Evolutionary conservation across 2,113 vertebrate genomes (phyloP).

Genomic region (Pitta sordida): DNA sequence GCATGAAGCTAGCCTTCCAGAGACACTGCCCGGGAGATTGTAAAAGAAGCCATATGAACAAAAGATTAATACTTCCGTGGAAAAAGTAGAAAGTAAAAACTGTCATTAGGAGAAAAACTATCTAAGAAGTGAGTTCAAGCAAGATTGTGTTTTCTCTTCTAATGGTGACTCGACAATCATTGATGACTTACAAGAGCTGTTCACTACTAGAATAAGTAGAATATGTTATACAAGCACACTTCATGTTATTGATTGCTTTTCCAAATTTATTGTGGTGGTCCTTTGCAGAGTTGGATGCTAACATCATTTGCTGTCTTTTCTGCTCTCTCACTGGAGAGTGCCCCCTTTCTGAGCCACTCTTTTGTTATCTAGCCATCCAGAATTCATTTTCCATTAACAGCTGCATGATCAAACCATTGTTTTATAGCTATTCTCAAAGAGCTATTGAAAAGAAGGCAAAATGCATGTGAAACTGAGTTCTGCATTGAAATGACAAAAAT

Average conservation of each 20-base stretch:
- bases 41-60: not conserved
- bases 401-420: not conserved
- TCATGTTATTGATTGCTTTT: not conserved
- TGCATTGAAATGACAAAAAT: not conserved
- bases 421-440: not conserved
- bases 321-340: not conserved
- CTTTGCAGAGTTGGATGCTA: not conserved
- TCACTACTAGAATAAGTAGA: not conserved
- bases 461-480: rapidly evolving
- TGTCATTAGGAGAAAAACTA: not conserved
- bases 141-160: not conserved
- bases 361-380: not conserved
- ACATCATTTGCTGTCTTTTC: not conserved
- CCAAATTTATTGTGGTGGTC: not conserved
- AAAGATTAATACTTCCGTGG: rapidly evolving
- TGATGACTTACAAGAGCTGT: not conserved
- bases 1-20: not conserved
- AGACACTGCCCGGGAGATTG: not conserved
- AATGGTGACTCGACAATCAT: not conserved
- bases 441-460: not conserved
- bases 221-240: not conserved
- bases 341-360: not conserved
- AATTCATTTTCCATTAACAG: not conserved
- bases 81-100: not conserved
- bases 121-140: not conserved